A percentile compares a stretch with the other conserved stretches of the same genome.
These are phyloP conservation scores for Chrysolina haemoptera DNA, from an alignment of 2,888 invertebrate genomes.

Conservation along the genomic window DNA sequence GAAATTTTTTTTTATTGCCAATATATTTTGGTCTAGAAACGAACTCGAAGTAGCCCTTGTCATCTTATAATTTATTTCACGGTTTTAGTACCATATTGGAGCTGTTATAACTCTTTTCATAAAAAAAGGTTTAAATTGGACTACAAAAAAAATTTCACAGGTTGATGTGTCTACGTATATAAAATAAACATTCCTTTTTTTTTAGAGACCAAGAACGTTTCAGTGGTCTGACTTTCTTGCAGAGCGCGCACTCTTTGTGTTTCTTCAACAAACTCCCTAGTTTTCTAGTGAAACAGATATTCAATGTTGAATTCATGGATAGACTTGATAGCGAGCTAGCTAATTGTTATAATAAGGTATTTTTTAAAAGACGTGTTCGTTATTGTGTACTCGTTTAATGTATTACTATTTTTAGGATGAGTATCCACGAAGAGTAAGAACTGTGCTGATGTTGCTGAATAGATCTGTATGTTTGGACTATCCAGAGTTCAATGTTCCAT, in stretches of 20 bases:
- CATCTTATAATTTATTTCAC: too few species aligned
- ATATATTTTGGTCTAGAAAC: too few species aligned
- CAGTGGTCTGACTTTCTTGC: slow-evolving; percentile 72
- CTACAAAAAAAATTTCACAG: too few species aligned
- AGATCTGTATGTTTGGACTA: slow-evolving; percentile 77
- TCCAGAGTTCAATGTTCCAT: slow-evolving; percentile 76
- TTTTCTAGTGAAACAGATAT: slow-evolving; percentile 72
- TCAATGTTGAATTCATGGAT: slow-evolving; percentile 75
- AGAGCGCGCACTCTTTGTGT: slow-evolving; percentile 72
- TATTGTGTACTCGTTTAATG: neutral
- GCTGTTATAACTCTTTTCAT: too few species aligned
- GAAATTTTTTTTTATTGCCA: too few species aligned
- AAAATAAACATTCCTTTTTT: slow-evolving; percentile 39
- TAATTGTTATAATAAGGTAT: slow-evolving; percentile 73
- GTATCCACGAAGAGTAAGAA: slow-evolving; percentile 73
- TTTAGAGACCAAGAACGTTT: slow-evolving; percentile 73
- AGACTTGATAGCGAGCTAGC: slow-evolving; percentile 74
- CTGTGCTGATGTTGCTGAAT: slow-evolving; percentile 76
- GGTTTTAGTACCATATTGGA: too few species aligned
- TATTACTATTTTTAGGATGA: slow-evolving; percentile 67
- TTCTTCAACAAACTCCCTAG: slow-evolving; percentile 72
- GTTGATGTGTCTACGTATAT: too few species aligned
- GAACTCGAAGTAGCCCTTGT: too few species aligned
- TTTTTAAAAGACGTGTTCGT: neutral
- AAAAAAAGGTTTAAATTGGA: too few species aligned